phyloP scores from a whole-genome alignment of 2,797 vertebrate genomes.

The Macropus fuliginosus region DNA sequence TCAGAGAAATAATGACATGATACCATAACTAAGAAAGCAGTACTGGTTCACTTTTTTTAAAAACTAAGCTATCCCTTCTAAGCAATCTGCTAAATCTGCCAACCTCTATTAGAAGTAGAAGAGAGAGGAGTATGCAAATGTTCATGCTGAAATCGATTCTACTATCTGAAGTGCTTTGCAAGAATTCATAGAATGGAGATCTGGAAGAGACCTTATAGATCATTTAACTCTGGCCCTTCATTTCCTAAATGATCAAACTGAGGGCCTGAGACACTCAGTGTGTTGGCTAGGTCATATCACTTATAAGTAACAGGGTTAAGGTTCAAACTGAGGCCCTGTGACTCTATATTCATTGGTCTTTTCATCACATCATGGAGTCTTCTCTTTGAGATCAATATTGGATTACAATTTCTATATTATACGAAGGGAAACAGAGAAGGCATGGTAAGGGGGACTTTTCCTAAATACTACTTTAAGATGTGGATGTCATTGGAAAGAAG shows the following conservation, averaged over 20 bases:
- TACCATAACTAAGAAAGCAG: constrained; percentile 1
- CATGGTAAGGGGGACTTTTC: background rate
- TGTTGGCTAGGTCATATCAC: background rate
- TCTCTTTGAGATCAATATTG: background rate
- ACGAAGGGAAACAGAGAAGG: background rate
- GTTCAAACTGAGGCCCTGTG: background rate
- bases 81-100: background rate
- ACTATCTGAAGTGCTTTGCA: background rate
- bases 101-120: background rate
- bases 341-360: background rate
- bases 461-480: background rate
- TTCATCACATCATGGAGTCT: background rate
- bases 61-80: background rate
- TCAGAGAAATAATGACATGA: too few relatives aligned
- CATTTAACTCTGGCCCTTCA: background rate
- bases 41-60: background rate
- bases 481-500: background rate
- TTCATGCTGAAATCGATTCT: constrained; percentile 30
- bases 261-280: background rate
- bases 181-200: background rate
- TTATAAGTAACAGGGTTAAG: background rate
- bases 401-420: constrained; percentile 34
- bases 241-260: background rate
- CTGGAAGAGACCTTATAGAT: background rate
- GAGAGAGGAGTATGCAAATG: constrained; percentile 28